These are phyloP conservation scores for Camelus dromedarius DNA, from an alignment of 2,113 vertebrate species.

Conservation along the genomic window DNA sequence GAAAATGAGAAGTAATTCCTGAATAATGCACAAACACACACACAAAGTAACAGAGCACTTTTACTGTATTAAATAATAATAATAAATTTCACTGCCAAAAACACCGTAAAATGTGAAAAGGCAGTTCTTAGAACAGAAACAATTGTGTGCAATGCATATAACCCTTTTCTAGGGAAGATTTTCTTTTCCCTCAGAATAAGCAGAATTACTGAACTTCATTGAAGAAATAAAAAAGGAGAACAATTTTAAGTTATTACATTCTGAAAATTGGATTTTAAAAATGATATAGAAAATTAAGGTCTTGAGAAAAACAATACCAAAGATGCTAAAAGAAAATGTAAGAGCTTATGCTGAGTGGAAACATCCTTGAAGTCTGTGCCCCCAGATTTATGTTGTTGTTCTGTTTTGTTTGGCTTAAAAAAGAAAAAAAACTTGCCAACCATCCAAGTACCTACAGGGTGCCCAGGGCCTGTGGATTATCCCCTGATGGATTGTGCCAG, in stretches of 20 bases:
- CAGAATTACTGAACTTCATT: background rate
- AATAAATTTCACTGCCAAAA: background rate
- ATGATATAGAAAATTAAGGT: background rate
- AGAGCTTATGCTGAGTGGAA: background rate
- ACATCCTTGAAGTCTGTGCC: background rate
- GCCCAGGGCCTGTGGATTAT: background rate
- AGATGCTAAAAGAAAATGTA: background rate
- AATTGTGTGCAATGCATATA: background rate
- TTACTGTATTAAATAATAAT: background rate
- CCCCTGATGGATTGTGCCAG: background rate
- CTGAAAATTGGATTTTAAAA: background rate
- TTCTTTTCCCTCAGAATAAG: background rate
- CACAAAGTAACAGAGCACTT: background rate
- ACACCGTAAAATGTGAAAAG: background rate
- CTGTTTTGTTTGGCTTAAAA: background rate
- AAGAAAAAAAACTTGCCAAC: background rate
- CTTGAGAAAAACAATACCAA: background rate
- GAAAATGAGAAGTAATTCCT: background rate
- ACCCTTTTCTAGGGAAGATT: background rate
- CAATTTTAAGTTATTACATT: background rate
- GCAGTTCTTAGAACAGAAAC: background rate
- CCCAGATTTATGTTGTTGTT: background rate
- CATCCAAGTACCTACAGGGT: background rate
- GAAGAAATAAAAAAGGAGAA: background rate
- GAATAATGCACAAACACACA: background rate